Percentiles rank a stretch among this genome's conserved stretches.
Evolutionary conservation across 2,888 invertebrate genomes (phyloP).

Genomic region (Oscheius myriophilus): DNA sequence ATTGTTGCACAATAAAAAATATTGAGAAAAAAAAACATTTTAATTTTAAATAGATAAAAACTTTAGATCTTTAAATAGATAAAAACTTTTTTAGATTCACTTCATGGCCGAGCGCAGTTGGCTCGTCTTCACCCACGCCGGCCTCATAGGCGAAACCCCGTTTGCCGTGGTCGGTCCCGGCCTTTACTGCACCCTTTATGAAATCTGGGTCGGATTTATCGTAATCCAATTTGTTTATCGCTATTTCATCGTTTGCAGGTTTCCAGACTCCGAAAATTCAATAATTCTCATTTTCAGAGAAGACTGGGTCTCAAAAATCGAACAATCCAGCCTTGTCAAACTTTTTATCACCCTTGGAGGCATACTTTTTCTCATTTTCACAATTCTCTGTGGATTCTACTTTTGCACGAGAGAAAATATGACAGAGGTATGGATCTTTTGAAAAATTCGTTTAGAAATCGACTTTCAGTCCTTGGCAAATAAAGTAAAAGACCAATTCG

Average conservation of each 20-base stretch:
- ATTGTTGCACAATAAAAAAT: too few relatives aligned
- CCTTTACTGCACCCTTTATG: constrained; percentile 12
- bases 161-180: not conserved
- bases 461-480: not conserved
- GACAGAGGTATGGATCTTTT: not conserved
- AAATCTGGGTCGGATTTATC: constrained; percentile 2
- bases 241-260: constrained; percentile 13
- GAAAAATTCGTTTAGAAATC: too few relatives aligned
- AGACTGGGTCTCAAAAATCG: constrained; percentile 2
- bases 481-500: constrained; percentile 4
- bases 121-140: constrained; percentile 6
- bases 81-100: not conserved
- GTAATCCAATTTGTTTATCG: constrained; percentile 8
- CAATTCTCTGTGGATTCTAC: not conserved
- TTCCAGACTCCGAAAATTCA: not conserved
- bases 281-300: not conserved
- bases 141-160: not conserved
- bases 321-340: not conserved
- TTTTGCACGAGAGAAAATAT: not conserved
- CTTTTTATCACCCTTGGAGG: not conserved
- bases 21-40: too few relatives aligned
- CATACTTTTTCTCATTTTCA: not conserved
- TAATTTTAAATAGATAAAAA: too few relatives aligned
- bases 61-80: too few relatives aligned
- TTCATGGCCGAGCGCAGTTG: constrained; percentile 4